Conservation (phyloP, 2,797 vertebrate genomes). For the Centroberyx gerrardi region DNA sequence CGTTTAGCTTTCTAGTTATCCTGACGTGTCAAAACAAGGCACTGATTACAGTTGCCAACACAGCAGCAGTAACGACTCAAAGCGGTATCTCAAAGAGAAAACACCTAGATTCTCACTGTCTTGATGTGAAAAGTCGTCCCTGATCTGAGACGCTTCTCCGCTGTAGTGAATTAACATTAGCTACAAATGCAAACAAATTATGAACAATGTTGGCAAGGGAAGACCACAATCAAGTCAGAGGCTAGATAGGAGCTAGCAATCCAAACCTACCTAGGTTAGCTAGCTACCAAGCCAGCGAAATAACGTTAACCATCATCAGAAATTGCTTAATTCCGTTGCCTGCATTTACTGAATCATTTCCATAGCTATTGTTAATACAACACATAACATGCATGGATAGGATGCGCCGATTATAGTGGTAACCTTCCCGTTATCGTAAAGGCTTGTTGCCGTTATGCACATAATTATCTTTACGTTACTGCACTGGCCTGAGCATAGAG, state of each 20-base stretch:
- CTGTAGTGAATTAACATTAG: conserved; percentile 20
- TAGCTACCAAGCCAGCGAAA: conserved; percentile 23
- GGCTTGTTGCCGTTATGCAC: conserved; percentile 58
- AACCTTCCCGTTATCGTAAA: conserved; percentile 25
- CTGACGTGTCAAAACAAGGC: conserved; percentile 20
- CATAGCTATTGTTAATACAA: conserved; percentile 43
- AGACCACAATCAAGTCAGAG: conserved; percentile 49
- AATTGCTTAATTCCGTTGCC: conserved; percentile 26
- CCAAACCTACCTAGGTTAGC: conserved; percentile 29
- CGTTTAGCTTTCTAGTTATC: background rate
- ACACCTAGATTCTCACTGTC: background rate
- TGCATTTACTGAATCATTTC: conserved; percentile 31
- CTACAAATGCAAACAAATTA: conserved; percentile 15
- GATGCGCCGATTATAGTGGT: conserved; percentile 38
- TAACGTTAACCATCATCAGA: conserved; percentile 35
- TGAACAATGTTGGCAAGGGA: conserved; percentile 19
- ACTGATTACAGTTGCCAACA: conserved; percentile 9
- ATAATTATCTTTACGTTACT: conserved; percentile 58
- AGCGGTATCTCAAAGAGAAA: background rate
- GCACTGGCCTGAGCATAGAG: conserved; percentile 63
- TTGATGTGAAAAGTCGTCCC: conserved; percentile 4
- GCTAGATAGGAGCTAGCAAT: conserved; percentile 25
- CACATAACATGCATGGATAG: conserved; percentile 25
- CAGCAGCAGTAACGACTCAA: conserved; percentile 27
- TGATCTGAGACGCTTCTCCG: background rate